These are phyloP conservation scores for Mastomys natalensis DNA, from an alignment of 2,113 vertebrate genomes.

Conservation along the genomic window DNA sequence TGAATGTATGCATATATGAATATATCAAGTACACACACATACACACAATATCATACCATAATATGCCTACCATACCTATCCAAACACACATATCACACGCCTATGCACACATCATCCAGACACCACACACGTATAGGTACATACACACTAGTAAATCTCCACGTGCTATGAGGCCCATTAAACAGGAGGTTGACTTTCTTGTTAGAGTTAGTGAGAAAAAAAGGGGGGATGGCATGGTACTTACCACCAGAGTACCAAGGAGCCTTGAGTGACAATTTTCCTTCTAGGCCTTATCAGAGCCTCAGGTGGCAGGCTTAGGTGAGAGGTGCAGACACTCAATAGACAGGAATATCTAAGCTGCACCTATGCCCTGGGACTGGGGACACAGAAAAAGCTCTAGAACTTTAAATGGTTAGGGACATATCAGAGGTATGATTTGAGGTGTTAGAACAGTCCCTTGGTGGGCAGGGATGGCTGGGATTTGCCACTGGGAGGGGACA, in stretches of 20 bases:
- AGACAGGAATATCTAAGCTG: too few relatives aligned
- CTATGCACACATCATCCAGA: neutral
- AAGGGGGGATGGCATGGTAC: neutral
- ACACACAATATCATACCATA: neutral
- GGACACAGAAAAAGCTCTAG: neutral
- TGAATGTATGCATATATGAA: neutral
- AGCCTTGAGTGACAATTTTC: conserved; percentile 46
- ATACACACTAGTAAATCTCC: neutral
- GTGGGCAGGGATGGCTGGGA: neutral
- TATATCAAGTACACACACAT: too few relatives aligned
- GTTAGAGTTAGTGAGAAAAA: conserved; percentile 48
- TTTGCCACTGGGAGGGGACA: neutral
- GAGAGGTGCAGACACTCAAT: neutral
- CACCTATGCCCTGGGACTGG: too few relatives aligned
- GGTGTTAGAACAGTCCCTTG: neutral
- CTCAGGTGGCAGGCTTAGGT: neutral
- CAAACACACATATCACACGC: neutral
- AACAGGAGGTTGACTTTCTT: conserved; percentile 36
- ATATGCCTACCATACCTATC: neutral
- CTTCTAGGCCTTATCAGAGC: conserved; percentile 49
- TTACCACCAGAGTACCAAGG: conserved; percentile 27
- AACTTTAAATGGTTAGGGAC: neutral
- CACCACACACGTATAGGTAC: neutral
- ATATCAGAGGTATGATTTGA: neutral
- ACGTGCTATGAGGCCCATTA: conserved; percentile 14